Conservation (phyloP, 2,797 vertebrate species). For the Mormyrops boulengeri region DNA sequence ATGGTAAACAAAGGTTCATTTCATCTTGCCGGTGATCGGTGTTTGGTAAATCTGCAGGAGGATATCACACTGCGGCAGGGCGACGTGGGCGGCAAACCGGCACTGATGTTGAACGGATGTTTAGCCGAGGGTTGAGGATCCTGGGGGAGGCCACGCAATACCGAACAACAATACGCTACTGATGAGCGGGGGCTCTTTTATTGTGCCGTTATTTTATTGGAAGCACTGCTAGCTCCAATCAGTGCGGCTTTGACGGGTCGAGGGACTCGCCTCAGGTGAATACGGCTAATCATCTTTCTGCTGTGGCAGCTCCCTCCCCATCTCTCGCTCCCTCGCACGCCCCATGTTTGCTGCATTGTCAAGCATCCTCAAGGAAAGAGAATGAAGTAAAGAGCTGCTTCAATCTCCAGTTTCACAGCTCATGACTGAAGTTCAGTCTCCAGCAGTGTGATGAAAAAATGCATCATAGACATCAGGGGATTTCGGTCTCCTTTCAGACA, state of each 20-base stretch:
- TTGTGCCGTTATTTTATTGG: not conserved
- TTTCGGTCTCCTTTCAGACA: not conserved
- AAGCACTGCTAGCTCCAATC: not conserved
- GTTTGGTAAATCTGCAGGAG: not conserved
- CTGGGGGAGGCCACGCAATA: no score
- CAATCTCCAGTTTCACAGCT: not conserved
- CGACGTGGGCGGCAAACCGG: not conserved
- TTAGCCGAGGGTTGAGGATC: not conserved
- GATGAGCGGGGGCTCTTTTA: not conserved
- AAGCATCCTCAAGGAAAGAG: not conserved
- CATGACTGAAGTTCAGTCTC: not conserved
- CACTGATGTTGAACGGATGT: not conserved
- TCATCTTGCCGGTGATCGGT: not conserved
- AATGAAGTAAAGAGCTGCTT: not conserved
- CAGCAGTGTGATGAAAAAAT: not conserved
- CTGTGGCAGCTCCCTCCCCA: not conserved
- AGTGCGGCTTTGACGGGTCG: not conserved
- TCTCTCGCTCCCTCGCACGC: not conserved
- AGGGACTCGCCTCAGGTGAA: not conserved
- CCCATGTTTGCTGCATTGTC: not conserved
- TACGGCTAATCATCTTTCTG: not conserved
- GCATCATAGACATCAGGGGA: not conserved
- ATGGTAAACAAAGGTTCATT: not conserved
- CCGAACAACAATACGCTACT: not conserved
- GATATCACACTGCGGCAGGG: not conserved